These are phyloP conservation scores for Chaunax sp. DNA, from an alignment of 2,797 vertebrate genomes.

Conservation along the genomic window DNA sequence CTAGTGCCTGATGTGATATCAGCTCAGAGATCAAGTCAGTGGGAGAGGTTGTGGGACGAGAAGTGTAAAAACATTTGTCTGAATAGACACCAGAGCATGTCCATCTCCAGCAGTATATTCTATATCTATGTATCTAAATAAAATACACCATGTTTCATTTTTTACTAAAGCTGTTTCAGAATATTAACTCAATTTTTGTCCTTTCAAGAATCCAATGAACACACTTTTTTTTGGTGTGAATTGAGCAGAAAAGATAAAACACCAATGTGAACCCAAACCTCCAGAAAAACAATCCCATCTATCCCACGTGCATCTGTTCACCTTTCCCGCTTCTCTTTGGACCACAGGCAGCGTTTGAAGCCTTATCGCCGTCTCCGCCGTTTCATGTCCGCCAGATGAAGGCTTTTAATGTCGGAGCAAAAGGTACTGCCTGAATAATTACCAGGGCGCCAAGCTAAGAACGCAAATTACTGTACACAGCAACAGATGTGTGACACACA, in stretches of 20 bases:
- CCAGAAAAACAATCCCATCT: slow-evolving; percentile 77
- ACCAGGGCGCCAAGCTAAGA: slow-evolving; percentile 84
- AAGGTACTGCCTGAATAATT: slow-evolving; percentile 85
- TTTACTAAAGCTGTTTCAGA: slow-evolving; percentile 37
- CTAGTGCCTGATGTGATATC: background rate
- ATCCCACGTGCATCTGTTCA: slow-evolving; percentile 78
- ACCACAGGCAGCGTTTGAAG: slow-evolving; percentile 79
- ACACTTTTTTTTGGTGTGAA: slow-evolving; percentile 52
- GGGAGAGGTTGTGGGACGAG: background rate
- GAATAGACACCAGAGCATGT: no score
- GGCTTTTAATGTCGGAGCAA: slow-evolving; percentile 84
- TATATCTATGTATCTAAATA: slow-evolving; percentile 28
- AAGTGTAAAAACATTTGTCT: no score
- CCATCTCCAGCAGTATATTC: no score
- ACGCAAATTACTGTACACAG: slow-evolving; percentile 81
- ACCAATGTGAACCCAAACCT: slow-evolving; percentile 67
- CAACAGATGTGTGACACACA: slow-evolving; percentile 79
- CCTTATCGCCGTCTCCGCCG: slow-evolving; percentile 76
- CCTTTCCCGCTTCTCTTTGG: slow-evolving; percentile 80
- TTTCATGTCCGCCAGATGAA: slow-evolving; percentile 85
- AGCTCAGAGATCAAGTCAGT: background rate
- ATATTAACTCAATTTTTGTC: slow-evolving; percentile 60
- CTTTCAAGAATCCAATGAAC: slow-evolving; percentile 56
- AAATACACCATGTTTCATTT: slow-evolving; percentile 41
- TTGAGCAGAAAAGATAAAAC: slow-evolving; percentile 60